Percentiles rank a stretch among this genome's conserved stretches.
phyloP scores from a whole-genome alignment of 2,888 invertebrate genomes.

The Allophyes oxyacanthae region DNA sequence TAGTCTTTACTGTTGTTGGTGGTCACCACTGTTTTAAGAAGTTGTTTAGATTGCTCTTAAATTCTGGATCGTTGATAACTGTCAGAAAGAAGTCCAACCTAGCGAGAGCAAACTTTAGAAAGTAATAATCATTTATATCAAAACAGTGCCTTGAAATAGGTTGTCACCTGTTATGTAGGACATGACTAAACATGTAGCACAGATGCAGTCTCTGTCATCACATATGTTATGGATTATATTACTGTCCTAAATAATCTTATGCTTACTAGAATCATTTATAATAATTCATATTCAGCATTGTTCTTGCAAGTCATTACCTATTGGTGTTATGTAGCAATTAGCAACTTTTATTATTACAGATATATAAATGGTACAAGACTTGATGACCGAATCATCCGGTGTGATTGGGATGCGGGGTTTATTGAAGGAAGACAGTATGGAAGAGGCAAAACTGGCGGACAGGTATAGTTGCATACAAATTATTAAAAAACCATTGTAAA shows the following conservation, averaged over 20 bases:
- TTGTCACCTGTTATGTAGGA: not conserved
- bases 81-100: not conserved
- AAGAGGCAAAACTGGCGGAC: constrained; percentile 99
- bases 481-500: no score
- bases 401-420: constrained; percentile 99
- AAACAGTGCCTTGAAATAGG: not conserved
- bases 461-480: constrained; percentile 88
- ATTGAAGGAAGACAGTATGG: constrained; percentile 99
- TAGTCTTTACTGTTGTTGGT: constrained; percentile 53
- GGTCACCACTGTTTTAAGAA: no score
- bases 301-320: no score
- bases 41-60: not conserved
- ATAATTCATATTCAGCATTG: no score
- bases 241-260: not conserved
- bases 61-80: not conserved
- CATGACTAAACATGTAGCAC: no score
- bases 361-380: constrained; percentile 98
- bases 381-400: constrained; percentile 98
- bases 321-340: no score
- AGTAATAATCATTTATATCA: not conserved
- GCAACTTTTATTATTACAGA: constrained; percentile 78
- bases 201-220: not conserved
- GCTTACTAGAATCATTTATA: not conserved
- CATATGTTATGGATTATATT: not conserved
- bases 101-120: not conserved